Evolutionary conservation across 2,113 vertebrate genomes (phyloP).

Genomic region (Zeus faber): DNA sequence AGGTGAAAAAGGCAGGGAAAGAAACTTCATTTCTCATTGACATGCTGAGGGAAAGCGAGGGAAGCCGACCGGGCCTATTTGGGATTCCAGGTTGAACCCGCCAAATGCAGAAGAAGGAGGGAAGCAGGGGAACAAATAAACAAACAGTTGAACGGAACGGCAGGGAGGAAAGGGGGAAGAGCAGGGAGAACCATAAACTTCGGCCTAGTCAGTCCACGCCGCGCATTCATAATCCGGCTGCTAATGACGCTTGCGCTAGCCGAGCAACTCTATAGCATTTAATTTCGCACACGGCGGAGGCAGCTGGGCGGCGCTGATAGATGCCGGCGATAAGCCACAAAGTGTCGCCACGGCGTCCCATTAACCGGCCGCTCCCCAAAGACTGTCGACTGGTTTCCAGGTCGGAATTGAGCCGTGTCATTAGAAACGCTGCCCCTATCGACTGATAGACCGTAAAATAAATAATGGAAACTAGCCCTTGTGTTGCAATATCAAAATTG

Average conservation of each 20-base stretch:
- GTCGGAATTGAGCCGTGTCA: neutral
- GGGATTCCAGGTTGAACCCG: slow-evolving; percentile 10
- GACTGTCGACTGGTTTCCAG: slow-evolving; percentile 3
- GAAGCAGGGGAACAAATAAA: neutral
- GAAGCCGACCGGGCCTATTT: slow-evolving; percentile 11
- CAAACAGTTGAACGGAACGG: slow-evolving; percentile 6
- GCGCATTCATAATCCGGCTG: slow-evolving; percentile 49
- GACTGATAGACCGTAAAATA: too few relatives aligned
- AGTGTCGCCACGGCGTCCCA: slow-evolving; percentile 22
- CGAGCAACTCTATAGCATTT: slow-evolving; percentile 47
- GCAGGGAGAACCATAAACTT: neutral
- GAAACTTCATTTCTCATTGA: slow-evolving; percentile 30
- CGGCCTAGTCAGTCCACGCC: slow-evolving; percentile 2
- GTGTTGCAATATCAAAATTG: too few relatives aligned
- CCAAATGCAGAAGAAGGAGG: neutral
- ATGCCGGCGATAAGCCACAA: slow-evolving; percentile 26
- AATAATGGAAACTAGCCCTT: too few relatives aligned
- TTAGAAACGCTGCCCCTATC: too few relatives aligned
- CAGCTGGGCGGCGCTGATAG: slow-evolving; percentile 22
- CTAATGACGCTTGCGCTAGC: slow-evolving; percentile 52
- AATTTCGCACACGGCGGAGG: slow-evolving; percentile 48
- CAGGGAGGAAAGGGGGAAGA: neutral
- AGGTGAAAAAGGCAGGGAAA: neutral
- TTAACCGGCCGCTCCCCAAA: too few relatives aligned
- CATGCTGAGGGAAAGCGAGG: slow-evolving; percentile 25